Base-by-base conservation (phyloP, 2,888 invertebrate species). In the Resseliella maxima region DNA sequence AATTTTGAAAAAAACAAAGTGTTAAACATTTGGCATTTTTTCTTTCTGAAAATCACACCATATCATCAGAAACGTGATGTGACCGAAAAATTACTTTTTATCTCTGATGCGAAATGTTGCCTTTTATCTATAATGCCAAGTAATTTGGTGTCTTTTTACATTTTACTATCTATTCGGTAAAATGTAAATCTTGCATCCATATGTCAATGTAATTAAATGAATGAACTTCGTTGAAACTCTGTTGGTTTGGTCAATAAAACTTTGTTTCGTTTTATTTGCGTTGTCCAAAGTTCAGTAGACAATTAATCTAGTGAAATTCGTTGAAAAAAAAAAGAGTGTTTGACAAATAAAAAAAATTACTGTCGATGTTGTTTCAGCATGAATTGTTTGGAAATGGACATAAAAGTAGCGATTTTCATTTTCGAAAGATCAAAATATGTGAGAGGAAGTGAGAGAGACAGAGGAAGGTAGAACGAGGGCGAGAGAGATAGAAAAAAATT, bases 381-480 rank as follows among this genome's bases (percentile, higher is more conserved):
- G 24, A 1, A 15, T 35, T 72, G 72, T 72, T 31, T 59, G 18
- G 59, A 59, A 24, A 31, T 12, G 31, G 12, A 72, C 35, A 72
- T 72, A 72, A 72, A 72, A 31, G 72, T 35, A 72, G 72, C 18
- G 72, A 72, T 72, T 72, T 72, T 72, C n/a, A 31, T 72, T 72
- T 50, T 18, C 10, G 18, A 50, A 5, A 41, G 41, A 41, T 41
- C 5, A 41, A 41, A 41, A 12, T 41, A 12, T 8, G 12, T 41
- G 41, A 12, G 41, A 41, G 41, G 12, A 41, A 8, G 41, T 41
- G 41, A n/a, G n/a, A n/a, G n/a, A n/a, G n/a, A n/a, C n/a, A n/a
- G n/a, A n/a, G n/a, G n/a, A n/a, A n/a, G n/a, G n/a, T n/a, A n/a
- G n/a, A n/a, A n/a, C n/a, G n/a, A n/a, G n/a, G n/a, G n/a, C n/a